Base-by-base conservation (phyloP, 2,888 invertebrate species). In the Drosophila kanekoi region DNA sequence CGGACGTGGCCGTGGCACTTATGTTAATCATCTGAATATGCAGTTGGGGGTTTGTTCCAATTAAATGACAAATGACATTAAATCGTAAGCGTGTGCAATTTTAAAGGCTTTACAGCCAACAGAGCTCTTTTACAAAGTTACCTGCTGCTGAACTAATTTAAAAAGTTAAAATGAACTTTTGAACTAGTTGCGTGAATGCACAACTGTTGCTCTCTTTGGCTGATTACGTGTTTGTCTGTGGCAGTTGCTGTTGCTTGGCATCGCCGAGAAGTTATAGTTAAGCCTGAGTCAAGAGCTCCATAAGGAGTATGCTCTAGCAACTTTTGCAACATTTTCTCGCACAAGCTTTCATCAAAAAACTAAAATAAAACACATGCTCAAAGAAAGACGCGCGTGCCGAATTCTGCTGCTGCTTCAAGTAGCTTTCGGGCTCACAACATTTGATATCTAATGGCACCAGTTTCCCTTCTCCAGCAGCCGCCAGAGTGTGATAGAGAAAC, bases 391-490 rank as follows among this genome's bases (percentile, higher is more conserved):
- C 75, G 70, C 65, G 75, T 57, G 49, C 20, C 58, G n/a, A 13
- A n/a, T 11, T 56, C 54, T 48, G 41, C 11, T 63, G 33, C 11
- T 47, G 32, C 32, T 32, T 32, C 28, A 28, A 59, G 51, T 59
- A 59, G 40, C 44, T 45, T 20, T 61, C 23, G 43, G 44, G 35
- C 52, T 52, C 41, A 38, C 71, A 37, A 65, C 70, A 75, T 65
- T 74, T 74, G 58, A 74, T 75, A 75, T 65, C 65, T 48, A 65
- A 59, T 70, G 47, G 54, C 49, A 74, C 54, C 65, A 64, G 23
- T 63, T 68, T 53, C 18, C 16, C 20, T 23, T 44, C 44, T 63
- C 23, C 14, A 20, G 14, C 1, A 28, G 5, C 23, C 5, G 23
- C 23, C 23, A 23, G 23, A 23, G 23, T 23, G 23, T 5, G 5